Conservation (phyloP, 1,140 invertebrate species). For the Melipona quadrifasciata region DNA sequence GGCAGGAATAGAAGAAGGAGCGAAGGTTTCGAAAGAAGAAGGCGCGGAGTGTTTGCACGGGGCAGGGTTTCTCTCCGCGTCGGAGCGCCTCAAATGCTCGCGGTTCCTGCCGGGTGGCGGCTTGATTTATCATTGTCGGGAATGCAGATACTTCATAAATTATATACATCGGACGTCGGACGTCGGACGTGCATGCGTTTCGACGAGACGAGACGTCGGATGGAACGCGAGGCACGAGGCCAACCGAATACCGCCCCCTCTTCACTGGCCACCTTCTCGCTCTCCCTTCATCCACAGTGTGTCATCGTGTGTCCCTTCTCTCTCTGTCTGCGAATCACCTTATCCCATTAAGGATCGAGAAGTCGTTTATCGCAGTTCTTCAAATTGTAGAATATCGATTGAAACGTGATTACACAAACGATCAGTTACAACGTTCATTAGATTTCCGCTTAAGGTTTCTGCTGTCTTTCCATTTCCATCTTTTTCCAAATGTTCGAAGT, state of each 20-base stretch:
- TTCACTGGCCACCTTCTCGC: slow-evolving; percentile 26
- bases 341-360: no score
- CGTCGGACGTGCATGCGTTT: slow-evolving; percentile 73
- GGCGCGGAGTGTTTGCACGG: slow-evolving; percentile 13
- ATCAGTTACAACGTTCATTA: no score
- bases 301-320: slow-evolving; percentile 18
- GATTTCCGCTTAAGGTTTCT: no score
- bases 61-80: slow-evolving; percentile 7
- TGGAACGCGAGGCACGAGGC: slow-evolving; percentile 78
- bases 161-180: slow-evolving; percentile 76
- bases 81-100: slow-evolving; percentile 54
- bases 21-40: slow-evolving; percentile 22
- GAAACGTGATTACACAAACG: no score
- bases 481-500: no score
- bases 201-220: slow-evolving; percentile 69
- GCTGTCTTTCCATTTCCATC: no score
- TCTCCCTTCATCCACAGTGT: slow-evolving; percentile 29
- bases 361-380: no score
- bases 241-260: slow-evolving; percentile 67
- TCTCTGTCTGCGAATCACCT: slow-evolving; percentile 9
- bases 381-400: no score
- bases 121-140: slow-evolving; percentile 79
- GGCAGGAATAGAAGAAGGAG: background rate
- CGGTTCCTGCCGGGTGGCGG: slow-evolving; percentile 72
- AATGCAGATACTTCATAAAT: slow-evolving; percentile 82